A percentile compares a stretch with the other conserved stretches of the same genome.
These are phyloP conservation scores for Sebastes trivittatus DNA, from an alignment of 2,797 vertebrate genomes.

Conservation along the genomic window DNA sequence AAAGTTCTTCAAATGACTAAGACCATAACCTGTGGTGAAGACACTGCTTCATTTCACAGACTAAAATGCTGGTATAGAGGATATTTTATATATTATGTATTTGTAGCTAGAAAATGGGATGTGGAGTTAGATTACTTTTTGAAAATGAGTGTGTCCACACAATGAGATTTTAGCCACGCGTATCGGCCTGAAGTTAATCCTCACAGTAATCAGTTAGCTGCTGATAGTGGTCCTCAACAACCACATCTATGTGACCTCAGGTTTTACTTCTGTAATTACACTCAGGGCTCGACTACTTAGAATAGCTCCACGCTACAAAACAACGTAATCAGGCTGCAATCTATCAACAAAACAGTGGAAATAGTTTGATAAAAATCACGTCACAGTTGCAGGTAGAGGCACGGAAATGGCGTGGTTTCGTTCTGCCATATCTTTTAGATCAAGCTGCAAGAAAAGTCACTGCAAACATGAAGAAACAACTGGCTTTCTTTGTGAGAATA, in stretches of 20 bases:
- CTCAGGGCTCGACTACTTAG: background rate
- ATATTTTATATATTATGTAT: background rate
- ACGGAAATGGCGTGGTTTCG: conserved; percentile 16
- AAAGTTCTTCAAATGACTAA: background rate
- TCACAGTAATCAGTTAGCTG: background rate
- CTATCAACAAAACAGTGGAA: conserved; percentile 5
- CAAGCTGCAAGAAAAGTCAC: background rate
- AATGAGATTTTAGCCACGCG: conserved; percentile 7
- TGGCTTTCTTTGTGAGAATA: background rate
- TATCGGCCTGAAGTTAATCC: background rate
- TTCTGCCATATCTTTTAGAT: conserved; percentile 10
- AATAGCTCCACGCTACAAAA: conserved; percentile 12
- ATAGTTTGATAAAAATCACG: background rate
- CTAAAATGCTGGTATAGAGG: background rate
- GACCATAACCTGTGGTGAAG: background rate
- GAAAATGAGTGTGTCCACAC: conserved; percentile 58
- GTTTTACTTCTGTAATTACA: conserved; percentile 4
- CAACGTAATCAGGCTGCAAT: background rate
- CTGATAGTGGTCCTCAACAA: background rate
- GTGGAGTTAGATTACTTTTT: background rate
- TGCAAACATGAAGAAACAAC: background rate
- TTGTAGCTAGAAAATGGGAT: background rate
- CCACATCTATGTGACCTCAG: conserved; percentile 3
- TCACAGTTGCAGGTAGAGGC: background rate
- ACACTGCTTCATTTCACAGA: background rate